These are phyloP conservation scores for Pseudomyrmex dendroicus DNA, from an alignment of 1,140 invertebrate genomes.

Conservation along the genomic window DNA sequence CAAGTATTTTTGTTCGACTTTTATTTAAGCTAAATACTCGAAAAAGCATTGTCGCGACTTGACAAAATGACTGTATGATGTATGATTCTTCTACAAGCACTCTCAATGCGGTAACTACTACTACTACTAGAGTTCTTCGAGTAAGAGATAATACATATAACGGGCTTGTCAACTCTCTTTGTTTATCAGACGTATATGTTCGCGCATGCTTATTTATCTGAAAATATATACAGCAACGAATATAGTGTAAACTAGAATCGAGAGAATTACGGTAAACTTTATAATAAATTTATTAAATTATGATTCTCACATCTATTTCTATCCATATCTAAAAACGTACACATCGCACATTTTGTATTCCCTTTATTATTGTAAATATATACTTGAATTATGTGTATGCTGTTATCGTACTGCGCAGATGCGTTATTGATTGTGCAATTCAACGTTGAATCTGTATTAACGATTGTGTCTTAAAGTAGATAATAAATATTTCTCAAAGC, in stretches of 20 bases:
- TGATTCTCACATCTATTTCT: slow-evolving; percentile 41
- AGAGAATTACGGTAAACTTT: slow-evolving; percentile 15
- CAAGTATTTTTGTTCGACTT: too few species aligned
- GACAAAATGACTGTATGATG: background rate
- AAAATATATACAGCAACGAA: background rate
- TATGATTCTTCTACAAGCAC: background rate
- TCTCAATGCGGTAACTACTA: background rate
- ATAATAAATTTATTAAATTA: slow-evolving; percentile 31
- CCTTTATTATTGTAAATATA: background rate
- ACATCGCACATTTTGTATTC: background rate
- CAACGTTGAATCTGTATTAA: background rate
- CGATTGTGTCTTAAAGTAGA: too few species aligned
- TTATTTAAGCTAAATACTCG: too few species aligned
- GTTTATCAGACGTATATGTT: slow-evolving; percentile 38
- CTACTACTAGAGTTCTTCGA: background rate
- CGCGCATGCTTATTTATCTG: background rate
- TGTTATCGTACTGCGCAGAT: slow-evolving; percentile 29
- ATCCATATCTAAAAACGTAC: background rate
- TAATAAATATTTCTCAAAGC: too few species aligned
- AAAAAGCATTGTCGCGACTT: too few species aligned
- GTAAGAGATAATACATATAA: background rate
- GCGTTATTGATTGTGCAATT: slow-evolving; percentile 45
- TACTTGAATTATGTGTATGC: slow-evolving; percentile 3
- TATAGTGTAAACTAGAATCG: background rate
- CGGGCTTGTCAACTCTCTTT: background rate